A percentile compares a stretch with the other conserved stretches of the same genome.
Evolutionary conservation across 2,888 invertebrate species (phyloP).

Genomic region (Ditula angustiorana): DNA sequence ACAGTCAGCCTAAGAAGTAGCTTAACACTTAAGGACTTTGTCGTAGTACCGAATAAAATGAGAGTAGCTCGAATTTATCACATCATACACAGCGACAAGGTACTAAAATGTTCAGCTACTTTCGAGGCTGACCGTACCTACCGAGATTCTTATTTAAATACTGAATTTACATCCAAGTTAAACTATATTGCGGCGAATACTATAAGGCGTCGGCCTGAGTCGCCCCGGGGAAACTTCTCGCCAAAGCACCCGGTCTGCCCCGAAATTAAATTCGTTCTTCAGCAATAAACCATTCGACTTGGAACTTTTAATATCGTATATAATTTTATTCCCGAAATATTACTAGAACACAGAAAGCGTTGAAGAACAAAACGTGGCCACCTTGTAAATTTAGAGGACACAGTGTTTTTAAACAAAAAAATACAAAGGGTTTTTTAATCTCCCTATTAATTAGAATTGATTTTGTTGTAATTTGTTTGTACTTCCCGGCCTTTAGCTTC

Average conservation of each 20-base stretch:
- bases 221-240: neutral
- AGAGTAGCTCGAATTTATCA: too few relatives aligned
- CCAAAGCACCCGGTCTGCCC: neutral
- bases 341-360: neutral
- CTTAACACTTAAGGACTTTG: too few relatives aligned
- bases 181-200: neutral
- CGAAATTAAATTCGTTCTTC: conserved; percentile 1
- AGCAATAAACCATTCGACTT: neutral
- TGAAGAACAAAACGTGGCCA: neutral
- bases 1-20: too few relatives aligned
- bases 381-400: neutral
- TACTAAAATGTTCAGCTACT: too few relatives aligned
- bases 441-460: too few relatives aligned
- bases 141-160: neutral
- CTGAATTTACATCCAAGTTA: neutral
- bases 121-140: too few relatives aligned
- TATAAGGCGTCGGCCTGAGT: neutral
- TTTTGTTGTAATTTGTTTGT: too few relatives aligned
- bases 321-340: neutral
- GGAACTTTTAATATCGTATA: conserved; percentile 1
- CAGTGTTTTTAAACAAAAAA: neutral
- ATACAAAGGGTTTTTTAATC: too few relatives aligned
- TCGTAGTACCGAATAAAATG: too few relatives aligned
- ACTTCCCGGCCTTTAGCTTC: too few relatives aligned
- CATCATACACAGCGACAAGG: too few relatives aligned